Percentiles rank a stretch among this genome's conserved stretches.
Evolutionary conservation across 2,113 vertebrate genomes (phyloP).

Genomic region (Colinus virginianus): DNA sequence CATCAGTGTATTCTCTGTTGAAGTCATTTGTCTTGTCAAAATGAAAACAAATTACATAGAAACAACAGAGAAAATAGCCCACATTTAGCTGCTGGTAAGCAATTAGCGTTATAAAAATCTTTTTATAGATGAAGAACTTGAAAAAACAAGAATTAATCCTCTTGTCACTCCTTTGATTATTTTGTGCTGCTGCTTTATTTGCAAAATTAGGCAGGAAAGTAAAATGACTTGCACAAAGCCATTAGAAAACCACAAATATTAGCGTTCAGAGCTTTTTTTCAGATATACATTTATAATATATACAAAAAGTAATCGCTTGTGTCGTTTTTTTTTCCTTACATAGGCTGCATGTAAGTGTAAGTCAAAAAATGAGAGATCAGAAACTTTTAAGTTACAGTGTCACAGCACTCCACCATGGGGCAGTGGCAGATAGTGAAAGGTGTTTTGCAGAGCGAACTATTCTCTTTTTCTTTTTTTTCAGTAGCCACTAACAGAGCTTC

Average conservation of each 20-base stretch:
- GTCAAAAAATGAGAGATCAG: background rate
- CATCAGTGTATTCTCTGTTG: background rate
- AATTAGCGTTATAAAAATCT: background rate
- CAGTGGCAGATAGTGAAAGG: background rate
- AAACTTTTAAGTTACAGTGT: background rate
- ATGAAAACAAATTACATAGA: background rate
- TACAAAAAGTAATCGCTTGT: background rate
- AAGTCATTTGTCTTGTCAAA: background rate
- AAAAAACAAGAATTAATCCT: background rate
- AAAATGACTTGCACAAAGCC: background rate
- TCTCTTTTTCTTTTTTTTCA: background rate
- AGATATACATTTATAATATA: background rate
- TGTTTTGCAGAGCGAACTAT: background rate
- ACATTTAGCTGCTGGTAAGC: background rate
- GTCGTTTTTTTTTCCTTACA: background rate
- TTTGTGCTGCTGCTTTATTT: background rate
- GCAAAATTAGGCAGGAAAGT: background rate
- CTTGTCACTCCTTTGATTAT: background rate
- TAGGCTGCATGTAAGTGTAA: background rate
- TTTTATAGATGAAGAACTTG: background rate
- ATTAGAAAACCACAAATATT: background rate
- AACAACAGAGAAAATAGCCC: background rate
- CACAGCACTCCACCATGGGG: background rate
- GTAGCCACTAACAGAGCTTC: conserved; percentile 62
- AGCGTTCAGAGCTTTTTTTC: background rate